A percentile compares a stretch with the other conserved stretches of the same genome.
Conservation (phyloP, 2,888 invertebrate species). For the Cactoblastis cactorum region DNA sequence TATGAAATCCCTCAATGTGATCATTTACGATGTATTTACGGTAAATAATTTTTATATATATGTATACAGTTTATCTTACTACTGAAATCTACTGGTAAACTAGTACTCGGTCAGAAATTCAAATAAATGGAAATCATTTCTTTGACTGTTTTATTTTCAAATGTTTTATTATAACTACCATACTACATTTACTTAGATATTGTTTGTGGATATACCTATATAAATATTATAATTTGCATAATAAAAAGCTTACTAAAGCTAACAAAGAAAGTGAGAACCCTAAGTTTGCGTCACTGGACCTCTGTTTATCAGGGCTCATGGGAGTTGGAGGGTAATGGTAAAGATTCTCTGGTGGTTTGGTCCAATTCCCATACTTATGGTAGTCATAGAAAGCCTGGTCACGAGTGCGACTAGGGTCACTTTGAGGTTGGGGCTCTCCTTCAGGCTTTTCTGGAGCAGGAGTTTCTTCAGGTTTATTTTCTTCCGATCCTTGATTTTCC, state of each 20-base stretch:
- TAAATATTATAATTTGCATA: no score
- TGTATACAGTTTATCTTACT: no score
- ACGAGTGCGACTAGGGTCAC: constrained; percentile 22
- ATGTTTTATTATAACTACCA: no score
- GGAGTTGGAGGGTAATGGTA: constrained; percentile 37
- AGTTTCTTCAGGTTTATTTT: constrained; percentile 6
- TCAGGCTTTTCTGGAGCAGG: background rate
- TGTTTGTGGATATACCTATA: no score
- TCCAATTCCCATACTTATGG: constrained; percentile 37
- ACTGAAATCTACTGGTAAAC: constrained; percentile 52
- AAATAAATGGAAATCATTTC: constrained; percentile 37
- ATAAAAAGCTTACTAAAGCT: background rate
- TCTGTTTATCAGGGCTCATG: constrained; percentile 20
- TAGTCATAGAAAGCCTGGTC: constrained; percentile 46
- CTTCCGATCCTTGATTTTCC: constrained; percentile 13
- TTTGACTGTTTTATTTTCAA: background rate
- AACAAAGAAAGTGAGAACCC: background rate
- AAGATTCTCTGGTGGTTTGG: constrained; percentile 40
- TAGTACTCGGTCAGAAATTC: constrained; percentile 56
- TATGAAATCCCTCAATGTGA: constrained; percentile 65
- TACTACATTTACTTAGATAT: no score
- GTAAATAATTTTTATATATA: constrained; percentile 61
- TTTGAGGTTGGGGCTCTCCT: background rate
- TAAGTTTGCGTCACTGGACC: background rate
- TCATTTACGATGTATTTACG: constrained; percentile 70